phyloP scores from a whole-genome alignment of 2,113 vertebrate species.

The Bucco capensis region DNA sequence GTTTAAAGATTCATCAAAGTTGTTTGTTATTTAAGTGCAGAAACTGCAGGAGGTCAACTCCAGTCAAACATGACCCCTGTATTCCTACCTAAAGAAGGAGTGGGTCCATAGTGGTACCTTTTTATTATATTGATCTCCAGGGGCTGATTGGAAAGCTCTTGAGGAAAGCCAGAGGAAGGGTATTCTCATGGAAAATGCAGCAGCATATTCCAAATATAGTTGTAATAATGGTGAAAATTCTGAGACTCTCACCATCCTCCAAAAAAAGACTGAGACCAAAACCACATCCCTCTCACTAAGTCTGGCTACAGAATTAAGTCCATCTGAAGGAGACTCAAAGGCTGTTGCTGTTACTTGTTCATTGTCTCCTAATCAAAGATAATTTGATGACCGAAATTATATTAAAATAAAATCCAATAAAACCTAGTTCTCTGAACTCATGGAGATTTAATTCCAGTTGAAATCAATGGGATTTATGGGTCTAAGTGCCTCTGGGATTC shows the following conservation, averaged over 20 bases:
- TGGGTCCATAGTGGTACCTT: neutral
- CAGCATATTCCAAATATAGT: neutral
- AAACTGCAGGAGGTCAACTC: neutral
- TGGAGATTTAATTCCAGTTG: neutral
- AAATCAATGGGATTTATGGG: slow-evolving; percentile 4
- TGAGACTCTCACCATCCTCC: neutral
- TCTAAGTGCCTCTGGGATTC: neutral
- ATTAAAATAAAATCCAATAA: neutral
- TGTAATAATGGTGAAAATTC: neutral
- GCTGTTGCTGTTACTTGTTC: neutral
- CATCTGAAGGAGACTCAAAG: neutral
- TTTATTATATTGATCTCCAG: neutral
- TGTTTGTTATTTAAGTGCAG: neutral
- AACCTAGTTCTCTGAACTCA: neutral
- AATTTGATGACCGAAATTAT: neutral
- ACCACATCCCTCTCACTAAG: neutral
- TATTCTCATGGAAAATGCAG: neutral
- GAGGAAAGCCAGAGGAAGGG: neutral
- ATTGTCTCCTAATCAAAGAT: neutral
- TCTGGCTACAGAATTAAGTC: neutral
- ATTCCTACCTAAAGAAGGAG: neutral
- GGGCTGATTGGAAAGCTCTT: neutral
- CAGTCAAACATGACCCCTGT: neutral
- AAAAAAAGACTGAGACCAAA: neutral
- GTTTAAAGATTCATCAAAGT: neutral